Percentiles rank a stretch among this genome's conserved stretches.
Conservation (phyloP, 2,113 vertebrate species). For the Anoura caudifer region DNA sequence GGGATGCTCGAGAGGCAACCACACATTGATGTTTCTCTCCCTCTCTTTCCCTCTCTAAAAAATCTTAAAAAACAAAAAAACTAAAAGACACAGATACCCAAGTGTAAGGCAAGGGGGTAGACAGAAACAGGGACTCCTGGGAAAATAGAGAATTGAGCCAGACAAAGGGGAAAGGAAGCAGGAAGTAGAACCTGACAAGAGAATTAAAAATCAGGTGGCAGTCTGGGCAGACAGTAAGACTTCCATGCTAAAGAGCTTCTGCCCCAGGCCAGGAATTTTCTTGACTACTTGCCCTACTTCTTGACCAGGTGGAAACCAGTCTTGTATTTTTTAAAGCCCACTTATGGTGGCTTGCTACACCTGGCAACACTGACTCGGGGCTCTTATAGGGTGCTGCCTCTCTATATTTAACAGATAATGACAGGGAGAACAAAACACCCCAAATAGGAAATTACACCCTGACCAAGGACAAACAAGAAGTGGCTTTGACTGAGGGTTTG, state of each 20-base stretch:
- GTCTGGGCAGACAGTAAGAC: not conserved
- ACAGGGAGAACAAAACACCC: not conserved
- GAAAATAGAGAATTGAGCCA: not conserved
- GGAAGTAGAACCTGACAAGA: not conserved
- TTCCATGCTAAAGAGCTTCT: not conserved
- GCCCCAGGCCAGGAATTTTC: not conserved
- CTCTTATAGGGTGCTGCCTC: not conserved
- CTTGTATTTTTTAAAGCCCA: not conserved
- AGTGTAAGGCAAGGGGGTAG: not conserved
- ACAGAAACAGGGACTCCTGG: not conserved
- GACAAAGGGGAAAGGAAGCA: not conserved
- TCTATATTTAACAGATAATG: not conserved
- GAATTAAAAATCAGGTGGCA: not conserved
- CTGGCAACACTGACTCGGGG: rapidly evolving
- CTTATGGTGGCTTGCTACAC: not conserved
- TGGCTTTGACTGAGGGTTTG: not conserved
- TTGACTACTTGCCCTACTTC: not conserved
- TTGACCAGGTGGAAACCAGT: not conserved
- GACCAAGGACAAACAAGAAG: not conserved
- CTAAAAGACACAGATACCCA: not conserved
- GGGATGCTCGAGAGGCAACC: too few relatives aligned
- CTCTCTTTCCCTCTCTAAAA: too few relatives aligned
- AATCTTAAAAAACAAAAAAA: too few relatives aligned
- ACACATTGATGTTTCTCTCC: too few relatives aligned
- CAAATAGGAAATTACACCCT: not conserved